phyloP scores from a whole-genome alignment of 1,140 invertebrate genomes.

The Dinothrombium tinctorium region DNA sequence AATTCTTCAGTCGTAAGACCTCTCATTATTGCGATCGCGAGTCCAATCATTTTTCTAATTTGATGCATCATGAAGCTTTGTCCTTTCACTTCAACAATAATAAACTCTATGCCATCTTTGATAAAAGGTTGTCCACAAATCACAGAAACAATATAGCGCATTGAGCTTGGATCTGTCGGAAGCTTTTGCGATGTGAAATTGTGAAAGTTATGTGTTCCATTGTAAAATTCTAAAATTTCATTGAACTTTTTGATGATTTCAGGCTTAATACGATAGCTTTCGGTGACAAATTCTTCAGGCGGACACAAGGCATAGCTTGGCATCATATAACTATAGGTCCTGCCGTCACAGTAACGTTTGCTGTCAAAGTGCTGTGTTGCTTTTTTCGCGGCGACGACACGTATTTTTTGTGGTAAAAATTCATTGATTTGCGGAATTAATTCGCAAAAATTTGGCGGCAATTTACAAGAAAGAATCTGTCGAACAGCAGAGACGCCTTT shows the following conservation, averaged over 20 bases:
- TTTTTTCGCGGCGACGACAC: conserved; percentile 39
- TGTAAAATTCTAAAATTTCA: conserved; percentile 40
- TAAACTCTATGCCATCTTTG: conserved; percentile 56
- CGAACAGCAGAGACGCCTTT: conserved; percentile 60
- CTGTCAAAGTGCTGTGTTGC: conserved; percentile 18
- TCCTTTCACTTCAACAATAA: conserved; percentile 59
- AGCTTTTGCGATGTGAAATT: conserved; percentile 83
- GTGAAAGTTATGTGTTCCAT: conserved; percentile 85
- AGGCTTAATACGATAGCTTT: conserved; percentile 35
- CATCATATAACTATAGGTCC: conserved; percentile 61
- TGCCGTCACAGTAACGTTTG: conserved; percentile 12
- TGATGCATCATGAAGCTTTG: conserved; percentile 99
- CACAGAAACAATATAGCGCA: conserved; percentile 52
- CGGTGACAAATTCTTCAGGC: conserved; percentile 27
- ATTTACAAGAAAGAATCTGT: conserved; percentile 76
- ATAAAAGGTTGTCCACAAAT: conserved; percentile 45
- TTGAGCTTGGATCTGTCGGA: conserved; percentile 53
- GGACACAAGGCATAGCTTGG: conserved; percentile 72
- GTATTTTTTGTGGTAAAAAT: conserved; percentile 57
- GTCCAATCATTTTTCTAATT: conserved; percentile 85
- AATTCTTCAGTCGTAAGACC: conserved; percentile 37
- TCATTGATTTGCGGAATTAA: conserved; percentile 46
- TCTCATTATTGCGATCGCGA: conserved; percentile 50
- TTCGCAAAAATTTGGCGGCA: conserved; percentile 37
- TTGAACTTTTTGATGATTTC: conserved; percentile 30